Percentiles rank a stretch among this genome's conserved stretches.
These are phyloP conservation scores for Pristionchus mayeri DNA, from an alignment of 2,888 invertebrate species.

Conservation along the genomic window DNA sequence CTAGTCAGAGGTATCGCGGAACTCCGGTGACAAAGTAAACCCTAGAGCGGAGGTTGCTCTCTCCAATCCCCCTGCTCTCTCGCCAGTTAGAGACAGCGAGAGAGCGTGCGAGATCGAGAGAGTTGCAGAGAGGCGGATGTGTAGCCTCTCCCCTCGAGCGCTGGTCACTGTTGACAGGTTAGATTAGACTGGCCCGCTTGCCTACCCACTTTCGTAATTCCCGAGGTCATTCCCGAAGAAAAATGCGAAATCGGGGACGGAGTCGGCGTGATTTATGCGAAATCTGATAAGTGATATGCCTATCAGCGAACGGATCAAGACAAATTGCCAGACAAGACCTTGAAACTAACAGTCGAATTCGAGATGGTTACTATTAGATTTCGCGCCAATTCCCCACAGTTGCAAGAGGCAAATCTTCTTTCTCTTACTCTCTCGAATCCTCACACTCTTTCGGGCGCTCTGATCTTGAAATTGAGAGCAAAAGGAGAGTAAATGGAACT, in stretches of 20 bases:
- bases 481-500: not conserved
- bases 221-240: not conserved
- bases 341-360: not conserved
- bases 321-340: not conserved
- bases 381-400: conserved; percentile 24
- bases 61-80: not conserved
- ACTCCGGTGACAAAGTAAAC: conserved; percentile 48
- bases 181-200: not conserved
- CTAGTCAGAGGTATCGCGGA: conserved; percentile 50
- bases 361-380: not conserved
- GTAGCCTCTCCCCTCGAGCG: too few relatives aligned
- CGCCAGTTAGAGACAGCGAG: too few relatives aligned
- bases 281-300: conserved; percentile 23
- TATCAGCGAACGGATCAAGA: not conserved
- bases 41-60: not conserved
- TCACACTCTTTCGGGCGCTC: not conserved
- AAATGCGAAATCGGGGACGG: not conserved
- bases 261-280: not conserved
- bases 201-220: not conserved
- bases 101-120: too few relatives aligned
- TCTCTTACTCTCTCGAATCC: not conserved
- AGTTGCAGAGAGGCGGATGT: too few relatives aligned
- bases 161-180: conserved; percentile 48
- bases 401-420: not conserved
- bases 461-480: not conserved